A percentile compares a stretch with the other conserved stretches of the same genome.
Evolutionary conservation across 2,888 invertebrate genomes (phyloP).

Genomic region (Rhagonycha fulva): DNA sequence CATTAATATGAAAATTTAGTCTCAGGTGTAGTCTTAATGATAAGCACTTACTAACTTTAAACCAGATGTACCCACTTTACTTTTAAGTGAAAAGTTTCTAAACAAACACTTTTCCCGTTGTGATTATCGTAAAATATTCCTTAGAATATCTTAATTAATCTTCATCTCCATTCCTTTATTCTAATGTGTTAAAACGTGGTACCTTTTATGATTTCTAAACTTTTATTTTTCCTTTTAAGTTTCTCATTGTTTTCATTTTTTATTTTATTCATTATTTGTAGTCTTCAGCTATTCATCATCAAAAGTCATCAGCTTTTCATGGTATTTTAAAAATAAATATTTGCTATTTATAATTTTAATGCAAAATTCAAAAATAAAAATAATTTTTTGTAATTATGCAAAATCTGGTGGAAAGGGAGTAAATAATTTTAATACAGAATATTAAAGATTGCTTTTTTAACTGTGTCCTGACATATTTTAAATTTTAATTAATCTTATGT

Average conservation of each 20-base stretch:
- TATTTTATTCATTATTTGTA: background rate
- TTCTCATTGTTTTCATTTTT: background rate
- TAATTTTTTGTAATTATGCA: too few species aligned
- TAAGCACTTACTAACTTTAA: conserved; percentile 42
- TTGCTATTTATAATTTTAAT: too few species aligned
- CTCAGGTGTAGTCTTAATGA: conserved; percentile 43
- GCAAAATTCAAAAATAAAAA: too few species aligned
- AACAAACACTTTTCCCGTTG: conserved; percentile 47
- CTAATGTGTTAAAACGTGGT: background rate
- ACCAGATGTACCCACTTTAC: conserved; percentile 41
- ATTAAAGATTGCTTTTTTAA: too few species aligned
- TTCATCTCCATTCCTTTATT: conserved; percentile 11
- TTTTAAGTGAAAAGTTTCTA: conserved; percentile 52
- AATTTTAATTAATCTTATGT: too few species aligned
- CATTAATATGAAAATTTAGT: conserved; percentile 28
- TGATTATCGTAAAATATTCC: conserved; percentile 44
- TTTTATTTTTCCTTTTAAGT: background rate
- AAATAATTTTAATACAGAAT: too few species aligned
- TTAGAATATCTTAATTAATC: conserved; percentile 35
- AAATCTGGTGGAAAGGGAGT: too few species aligned
- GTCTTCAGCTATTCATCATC: too few species aligned
- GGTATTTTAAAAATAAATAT: too few species aligned
- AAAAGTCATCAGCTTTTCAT: too few species aligned
- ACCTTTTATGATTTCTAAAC: background rate
- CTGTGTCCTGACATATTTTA: too few species aligned